Conservation (phyloP, 2,113 vertebrate species). For the Bos taurus region ARS-UCD2.0 NC_037341.1:17499001-17499500, state of each 20-base stretch:
- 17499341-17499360: no score
- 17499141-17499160: not conserved
- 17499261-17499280: not conserved
- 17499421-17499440: not conserved
- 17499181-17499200: not conserved
- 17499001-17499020: not conserved
- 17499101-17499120: not conserved
- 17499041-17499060: not conserved
- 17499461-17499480: not conserved
- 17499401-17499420: not conserved
- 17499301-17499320: no score
- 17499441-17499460: not conserved
- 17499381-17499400: no score
- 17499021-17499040: not conserved
- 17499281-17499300: not conserved
- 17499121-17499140: not conserved
- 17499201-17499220: not conserved
- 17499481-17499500: not conserved
- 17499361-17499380: no score
- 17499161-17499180: not conserved
- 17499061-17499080: not conserved
- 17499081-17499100: not conserved
- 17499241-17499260: not conserved
- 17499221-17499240: accelerated
- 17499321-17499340: no score